A percentile compares a stretch with the other conserved stretches of the same genome.
Evolutionary conservation across 1,140 invertebrate species (phyloP).

Genomic region (Solen grandis): DNA sequence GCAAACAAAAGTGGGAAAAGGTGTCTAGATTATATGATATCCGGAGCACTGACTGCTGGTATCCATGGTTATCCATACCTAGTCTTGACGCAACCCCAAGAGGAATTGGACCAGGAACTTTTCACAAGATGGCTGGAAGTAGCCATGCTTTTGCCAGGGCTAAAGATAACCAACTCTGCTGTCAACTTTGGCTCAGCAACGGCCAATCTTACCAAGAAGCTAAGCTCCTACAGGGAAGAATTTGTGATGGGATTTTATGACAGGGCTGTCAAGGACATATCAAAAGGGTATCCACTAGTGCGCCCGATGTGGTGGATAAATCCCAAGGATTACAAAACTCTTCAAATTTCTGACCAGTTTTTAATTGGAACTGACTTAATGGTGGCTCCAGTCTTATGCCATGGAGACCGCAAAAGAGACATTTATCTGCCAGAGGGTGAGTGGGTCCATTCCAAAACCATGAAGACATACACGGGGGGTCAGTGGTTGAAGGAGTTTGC

Average conservation of each 20-base stretch:
- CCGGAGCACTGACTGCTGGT: conserved; percentile 90
- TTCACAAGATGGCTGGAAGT: conserved; percentile 94
- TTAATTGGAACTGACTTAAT: conserved; percentile 90
- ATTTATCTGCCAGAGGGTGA: conserved; percentile 83
- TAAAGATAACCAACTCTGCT: conserved; percentile 70
- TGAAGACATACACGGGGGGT: conserved; percentile 9
- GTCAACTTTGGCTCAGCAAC: conserved; percentile 91
- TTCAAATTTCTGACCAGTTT: conserved; percentile 89
- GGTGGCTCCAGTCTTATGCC: conserved; percentile 89
- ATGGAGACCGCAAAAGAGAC: conserved; percentile 85
- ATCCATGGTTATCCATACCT: conserved; percentile 92
- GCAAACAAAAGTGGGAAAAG: conserved; percentile 21
- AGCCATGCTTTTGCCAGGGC: conserved; percentile 90
- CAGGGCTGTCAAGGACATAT: conserved; percentile 83
- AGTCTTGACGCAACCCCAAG: conserved; percentile 83
- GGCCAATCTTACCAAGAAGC: conserved; percentile 79
- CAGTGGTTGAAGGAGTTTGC: conserved; percentile 32
- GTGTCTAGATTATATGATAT: conserved; percentile 83
- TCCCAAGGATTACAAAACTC: conserved; percentile 89
- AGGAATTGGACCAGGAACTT: conserved; percentile 87
- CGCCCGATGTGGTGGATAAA: conserved; percentile 95
- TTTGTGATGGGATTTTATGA: conserved; percentile 82
- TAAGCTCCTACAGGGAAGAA: conserved; percentile 63
- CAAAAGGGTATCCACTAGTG: conserved; percentile 85
- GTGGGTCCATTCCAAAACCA: conserved; percentile 22